Base-by-base conservation (phyloP, 2,797 vertebrate species). In the Zenarchopterus dispar region DNA sequence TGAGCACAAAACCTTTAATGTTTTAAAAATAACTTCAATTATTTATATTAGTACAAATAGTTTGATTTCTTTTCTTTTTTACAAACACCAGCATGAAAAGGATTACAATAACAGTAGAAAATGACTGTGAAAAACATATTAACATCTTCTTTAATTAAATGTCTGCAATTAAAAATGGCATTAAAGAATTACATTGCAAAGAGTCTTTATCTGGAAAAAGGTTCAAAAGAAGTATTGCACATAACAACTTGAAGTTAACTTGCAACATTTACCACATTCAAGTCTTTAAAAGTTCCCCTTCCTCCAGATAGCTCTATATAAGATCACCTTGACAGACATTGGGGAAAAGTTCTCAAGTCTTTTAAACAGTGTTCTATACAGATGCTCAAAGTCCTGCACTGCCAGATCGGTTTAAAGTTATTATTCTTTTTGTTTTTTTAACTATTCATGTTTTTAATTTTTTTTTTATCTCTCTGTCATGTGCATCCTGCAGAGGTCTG, bases 41-140 rank as follows among this genome's bases (percentile, higher is more conserved):
- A 94, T 98, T 98, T 98, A 99, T 97, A 98, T 99, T 99, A 99
- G 97, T 99, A 99, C 97, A 99, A 99, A 99, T 97, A 98, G 97
- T 93, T 93, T 95, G 95, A 97, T 97, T 98, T 98, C 94, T 96
- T 96, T 98, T 91, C 95, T 96, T 98, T 97, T 98, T 99, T 99
- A 99, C 97, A 99, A 99, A 99, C 96, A 98, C 97, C 97, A 99
- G 96, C 97, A 99, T 98, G 96, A 98, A 98, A 99, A 99, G 97
- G 96, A 97, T 97, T 97, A 98, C 96, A 97, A 97, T 96, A 99
- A 99, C 97, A 99, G 97, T 99, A 99, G 97, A 99, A 99, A 99
- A 99, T 96, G 97, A 99, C 93, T 94, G 93, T 94, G 94, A 94
- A 95, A 94, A 95, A 95, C 94, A 95, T 94, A 94, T 94, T 93